phyloP scores from a whole-genome alignment of 2,888 invertebrate species.

The Microplitis deprimator region DNA sequence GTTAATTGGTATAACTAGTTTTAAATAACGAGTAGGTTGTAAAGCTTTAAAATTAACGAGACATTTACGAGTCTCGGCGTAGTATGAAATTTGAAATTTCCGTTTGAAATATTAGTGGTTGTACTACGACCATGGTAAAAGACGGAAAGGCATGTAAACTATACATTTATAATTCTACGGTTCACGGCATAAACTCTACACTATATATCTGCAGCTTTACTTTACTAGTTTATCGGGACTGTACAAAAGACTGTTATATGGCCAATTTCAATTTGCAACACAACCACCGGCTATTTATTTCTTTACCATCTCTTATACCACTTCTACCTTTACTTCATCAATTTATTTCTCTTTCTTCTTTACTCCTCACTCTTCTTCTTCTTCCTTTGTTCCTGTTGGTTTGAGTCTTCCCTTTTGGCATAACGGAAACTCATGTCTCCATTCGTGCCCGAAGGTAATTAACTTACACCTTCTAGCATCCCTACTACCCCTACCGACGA shows the following conservation, averaged over 20 bases:
- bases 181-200: background rate
- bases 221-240: background rate
- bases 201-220: background rate
- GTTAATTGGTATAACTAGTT: background rate
- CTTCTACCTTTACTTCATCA: slow-evolving; percentile 12
- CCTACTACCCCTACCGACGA: background rate
- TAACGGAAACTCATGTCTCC: slow-evolving; percentile 51
- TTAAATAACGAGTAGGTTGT: background rate
- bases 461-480: slow-evolving; percentile 53
- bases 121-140: background rate
- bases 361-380: slow-evolving; percentile 11
- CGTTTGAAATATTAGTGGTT: slow-evolving; percentile 10
- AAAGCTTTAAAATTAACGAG: slow-evolving; percentile 12
- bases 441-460: slow-evolving; percentile 57
- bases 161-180: slow-evolving; percentile 6
- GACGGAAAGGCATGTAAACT: slow-evolving; percentile 7
- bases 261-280: slow-evolving; percentile 42
- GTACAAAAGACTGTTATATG: slow-evolving; percentile 29
- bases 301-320: background rate
- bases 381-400: slow-evolving; percentile 15
- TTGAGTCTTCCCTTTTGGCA: slow-evolving; percentile 12
- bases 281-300: slow-evolving; percentile 10
- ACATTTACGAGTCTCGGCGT: background rate
- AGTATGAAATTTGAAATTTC: slow-evolving; percentile 16
- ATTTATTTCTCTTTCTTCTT: slow-evolving; percentile 28